Percentiles rank a stretch among this genome's conserved stretches.
Evolutionary conservation across 2,888 invertebrate genomes (phyloP).

Genomic region (Papilio elwesi): DNA sequence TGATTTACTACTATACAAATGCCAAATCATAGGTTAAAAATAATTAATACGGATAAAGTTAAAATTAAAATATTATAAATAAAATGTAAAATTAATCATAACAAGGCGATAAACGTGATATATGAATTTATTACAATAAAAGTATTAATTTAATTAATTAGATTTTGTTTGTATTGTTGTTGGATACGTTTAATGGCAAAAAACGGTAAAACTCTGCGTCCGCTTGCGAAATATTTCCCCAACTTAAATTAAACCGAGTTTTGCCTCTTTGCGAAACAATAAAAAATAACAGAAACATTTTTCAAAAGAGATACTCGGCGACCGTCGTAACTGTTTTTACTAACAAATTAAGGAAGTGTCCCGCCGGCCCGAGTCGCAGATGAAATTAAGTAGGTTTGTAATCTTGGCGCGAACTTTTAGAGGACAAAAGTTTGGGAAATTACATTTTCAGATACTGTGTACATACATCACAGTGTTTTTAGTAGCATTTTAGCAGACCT

Average conservation of each 20-base stretch:
- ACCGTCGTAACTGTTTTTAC: slow-evolving; percentile 42
- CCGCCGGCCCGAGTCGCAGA: slow-evolving; percentile 31
- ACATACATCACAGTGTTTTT: slow-evolving; percentile 22
- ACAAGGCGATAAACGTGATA: no score
- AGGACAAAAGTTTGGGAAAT: slow-evolving; percentile 36
- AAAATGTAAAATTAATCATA: no score
- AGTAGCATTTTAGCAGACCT: not conserved
- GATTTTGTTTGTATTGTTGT: not conserved
- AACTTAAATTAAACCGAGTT: slow-evolving; percentile 41
- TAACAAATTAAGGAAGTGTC: slow-evolving; percentile 42
- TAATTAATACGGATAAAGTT: no score
- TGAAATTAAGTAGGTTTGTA: slow-evolving; percentile 41
- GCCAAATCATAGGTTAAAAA: no score
- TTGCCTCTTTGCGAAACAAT: slow-evolving; percentile 39
- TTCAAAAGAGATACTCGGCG: slow-evolving; percentile 37
- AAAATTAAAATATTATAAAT: no score
- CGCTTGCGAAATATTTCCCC: slow-evolving; percentile 35
- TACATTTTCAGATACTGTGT: slow-evolving; percentile 33
- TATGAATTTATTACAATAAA: not conserved
- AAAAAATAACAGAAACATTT: slow-evolving; percentile 42
- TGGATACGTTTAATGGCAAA: slow-evolving; percentile 23
- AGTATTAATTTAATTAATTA: not conserved
- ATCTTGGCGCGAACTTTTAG: slow-evolving; percentile 37
- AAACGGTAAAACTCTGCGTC: slow-evolving; percentile 31
- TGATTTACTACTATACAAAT: no score